Evolutionary conservation across 1,140 invertebrate genomes (phyloP), one percentile per base, ranked within the genome.

Genomic region (Drusus annulatus): DNA sequence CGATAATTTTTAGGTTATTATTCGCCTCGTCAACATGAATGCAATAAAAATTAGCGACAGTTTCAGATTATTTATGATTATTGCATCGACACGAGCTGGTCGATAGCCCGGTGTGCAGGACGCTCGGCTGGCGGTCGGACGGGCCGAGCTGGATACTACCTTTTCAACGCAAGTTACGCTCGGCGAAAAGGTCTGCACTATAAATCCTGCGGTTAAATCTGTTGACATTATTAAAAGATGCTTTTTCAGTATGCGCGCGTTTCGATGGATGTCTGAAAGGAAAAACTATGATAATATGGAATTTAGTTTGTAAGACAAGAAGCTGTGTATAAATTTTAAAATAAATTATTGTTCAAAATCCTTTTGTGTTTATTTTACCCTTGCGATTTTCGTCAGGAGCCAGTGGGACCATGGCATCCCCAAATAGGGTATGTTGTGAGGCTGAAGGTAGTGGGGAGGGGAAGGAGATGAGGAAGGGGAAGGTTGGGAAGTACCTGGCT

Each of bases 271-370:
- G 62, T 17, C 23, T 36, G 76, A 58, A 58, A 69, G 76, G 21
- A 45, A 51, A 65, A 21, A 60, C n/a, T 60, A 52, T 31, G 51
- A 76, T 63, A 28, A 51, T 68, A 58, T 78, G 51, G 28, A 68
- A 31, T 78, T 56, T 78, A 68, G 76, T 56, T 69, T 78, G 56
- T 78, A 45, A 62, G 69, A 68, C 52, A 50, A 65, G 68, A 63
- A 78, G 62, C 60, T 78, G 76, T 78, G 76, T 78, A 78, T 68
- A 78, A 78, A 78, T 45, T 56, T 36, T 28, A 31, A 78, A 78
- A 78, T 78, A 78, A 78, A 78, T 68, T 78, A 78, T 65, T 78
- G 76, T 78, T 78, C 76, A 78, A 78, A 78, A 68, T 78, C 36
- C 56, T 78, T 50, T 13, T 25, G 31, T 62, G 51, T 78, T 76